Conservation (phyloP, 1,140 invertebrate genomes). For the Muscidifurax raptorellus region DNA sequence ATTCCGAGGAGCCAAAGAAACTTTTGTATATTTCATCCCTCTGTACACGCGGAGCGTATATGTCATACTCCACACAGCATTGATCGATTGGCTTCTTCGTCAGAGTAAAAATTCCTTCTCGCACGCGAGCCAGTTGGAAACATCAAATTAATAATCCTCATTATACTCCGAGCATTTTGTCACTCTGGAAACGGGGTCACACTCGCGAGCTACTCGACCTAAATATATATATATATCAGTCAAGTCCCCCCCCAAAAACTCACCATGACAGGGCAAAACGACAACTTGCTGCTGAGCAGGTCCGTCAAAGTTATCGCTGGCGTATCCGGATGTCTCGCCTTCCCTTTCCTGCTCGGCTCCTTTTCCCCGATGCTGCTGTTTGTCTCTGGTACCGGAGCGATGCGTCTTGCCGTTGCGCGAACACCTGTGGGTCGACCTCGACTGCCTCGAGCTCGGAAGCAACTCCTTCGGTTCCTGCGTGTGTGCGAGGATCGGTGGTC, state of each 20-base stretch:
- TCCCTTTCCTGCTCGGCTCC: conserved; percentile 75
- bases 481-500: background rate
- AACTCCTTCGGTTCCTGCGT: conserved; percentile 54
- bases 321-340: conserved; percentile 84
- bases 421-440: conserved; percentile 31
- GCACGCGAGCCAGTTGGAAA: no score
- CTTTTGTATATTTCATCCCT: no score
- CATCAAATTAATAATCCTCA: no score
- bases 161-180: no score
- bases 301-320: conserved; percentile 80
- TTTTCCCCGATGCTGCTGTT: conserved; percentile 8
- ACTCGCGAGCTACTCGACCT: no score
- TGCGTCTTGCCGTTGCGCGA: conserved; percentile 45
- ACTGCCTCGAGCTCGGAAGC: background rate
- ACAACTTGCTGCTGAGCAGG: conserved; percentile 65
- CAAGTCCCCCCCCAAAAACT: background rate
- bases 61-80: no score
- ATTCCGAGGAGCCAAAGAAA: no score
- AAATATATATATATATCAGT: no score
- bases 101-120: no score
- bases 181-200: no score
- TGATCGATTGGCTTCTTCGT: no score
- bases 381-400: conserved; percentile 51
- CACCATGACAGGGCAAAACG: conserved; percentile 51
- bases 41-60: no score